Base-by-base conservation (phyloP, 2,797 vertebrate genomes). In the Brachymystax lenok region DNA sequence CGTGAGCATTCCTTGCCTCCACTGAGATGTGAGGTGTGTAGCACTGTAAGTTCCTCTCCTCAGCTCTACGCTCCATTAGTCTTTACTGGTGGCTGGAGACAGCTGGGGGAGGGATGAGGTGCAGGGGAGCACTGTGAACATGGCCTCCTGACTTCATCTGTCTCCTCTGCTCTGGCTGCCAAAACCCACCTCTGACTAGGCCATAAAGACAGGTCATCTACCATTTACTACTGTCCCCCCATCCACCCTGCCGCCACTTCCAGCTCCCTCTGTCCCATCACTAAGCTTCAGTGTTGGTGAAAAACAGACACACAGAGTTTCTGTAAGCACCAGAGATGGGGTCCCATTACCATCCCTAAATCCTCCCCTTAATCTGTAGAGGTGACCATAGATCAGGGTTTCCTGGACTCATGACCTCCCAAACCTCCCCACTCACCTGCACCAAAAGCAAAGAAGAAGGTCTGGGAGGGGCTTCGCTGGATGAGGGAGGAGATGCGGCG, bases 361-460 rank as follows among this genome's bases (percentile, higher is more conserved):
- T 46, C 19, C 67, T n/a, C 67, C 5, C 33, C 3, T n/a, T 21
- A 12, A 19, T 7, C 10, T n/a, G 4, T 35, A 19, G 40, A 13
- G 40, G 40, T 46, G 40, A 46, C 40, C 10, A 12, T 46, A 46
- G 10, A 46, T 46, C 12, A 46, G 40, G 40, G 40, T 46, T 46
- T 46, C 40, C 40, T 12, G 40, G 40, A 46, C 40, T 46, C 40
- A 46, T 46, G 40, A 46, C 40, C 40, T 54, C 16, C 17, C 74
- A 24, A 30, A 76, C 61, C 19, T 12, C 64, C 0, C 19, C 35
- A 70, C 75, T 87, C 79, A 99, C 98, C 98, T 95, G 97, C 98
- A 86, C 98, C 98, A 51, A 99, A 99, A 74, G 98, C 98, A 76
- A 99, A 99, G 88, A 99, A 99, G 92, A 94, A 98, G 33, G 94